phyloP scores from a whole-genome alignment of 2,888 invertebrate genomes.

The Herminia tarsipennalis region DNA sequence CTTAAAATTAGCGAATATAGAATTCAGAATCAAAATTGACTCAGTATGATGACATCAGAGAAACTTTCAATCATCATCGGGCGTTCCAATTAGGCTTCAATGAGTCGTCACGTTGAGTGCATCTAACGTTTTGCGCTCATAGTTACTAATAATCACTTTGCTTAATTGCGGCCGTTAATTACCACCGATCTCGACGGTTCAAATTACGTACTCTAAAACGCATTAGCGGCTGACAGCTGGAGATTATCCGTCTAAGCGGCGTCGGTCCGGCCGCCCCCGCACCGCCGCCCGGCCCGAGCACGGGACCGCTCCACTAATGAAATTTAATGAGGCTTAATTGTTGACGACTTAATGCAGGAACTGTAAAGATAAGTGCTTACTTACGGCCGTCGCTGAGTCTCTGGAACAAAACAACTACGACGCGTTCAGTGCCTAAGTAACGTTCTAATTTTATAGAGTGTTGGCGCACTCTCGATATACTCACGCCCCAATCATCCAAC shows the following conservation, averaged over 20 bases:
- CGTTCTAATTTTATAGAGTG: slow-evolving; percentile 30
- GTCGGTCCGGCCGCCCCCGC: slow-evolving; percentile 61
- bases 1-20: too few relatives aligned
- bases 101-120: slow-evolving; percentile 40
- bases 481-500: slow-evolving; percentile 14
- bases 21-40: background rate
- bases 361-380: slow-evolving; percentile 77
- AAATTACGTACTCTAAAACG: slow-evolving; percentile 86
- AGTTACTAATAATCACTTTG: slow-evolving; percentile 83
- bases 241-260: slow-evolving; percentile 84
- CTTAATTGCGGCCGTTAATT: slow-evolving; percentile 84
- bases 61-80: slow-evolving; percentile 21
- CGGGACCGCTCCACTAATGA: slow-evolving; percentile 78
- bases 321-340: slow-evolving; percentile 85
- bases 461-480: slow-evolving; percentile 9
- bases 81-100: slow-evolving; percentile 31
- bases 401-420: slow-evolving; percentile 66
- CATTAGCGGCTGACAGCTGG: slow-evolving; percentile 85
- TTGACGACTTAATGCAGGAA: slow-evolving; percentile 83
- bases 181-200: slow-evolving; percentile 83
- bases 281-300: slow-evolving; percentile 58
- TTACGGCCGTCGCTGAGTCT: slow-evolving; percentile 59
- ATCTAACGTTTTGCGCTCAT: slow-evolving; percentile 64
- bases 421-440: slow-evolving; percentile 43
- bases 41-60: slow-evolving; percentile 9